Evolutionary conservation across 37 sponge, comb jelly and placozoan species (phyloP).

Genomic region (Halichondria panicea): DNA sequence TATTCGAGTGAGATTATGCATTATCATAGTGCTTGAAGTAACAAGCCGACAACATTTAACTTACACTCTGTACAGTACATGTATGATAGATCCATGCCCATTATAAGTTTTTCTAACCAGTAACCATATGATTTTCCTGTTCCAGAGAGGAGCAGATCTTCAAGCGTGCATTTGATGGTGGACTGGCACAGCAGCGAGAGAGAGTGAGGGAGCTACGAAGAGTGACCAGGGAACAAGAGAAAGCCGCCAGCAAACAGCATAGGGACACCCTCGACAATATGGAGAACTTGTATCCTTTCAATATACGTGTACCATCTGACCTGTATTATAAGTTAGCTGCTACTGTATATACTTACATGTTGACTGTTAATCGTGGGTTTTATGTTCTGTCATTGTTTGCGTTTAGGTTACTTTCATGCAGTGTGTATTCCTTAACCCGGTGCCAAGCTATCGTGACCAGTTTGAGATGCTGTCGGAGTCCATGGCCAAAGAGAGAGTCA

Average conservation of each 20-base stretch:
- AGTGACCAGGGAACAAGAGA: constrained; percentile 54
- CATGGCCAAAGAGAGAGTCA: constrained; percentile 45
- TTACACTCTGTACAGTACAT: no score
- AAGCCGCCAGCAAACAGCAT: constrained; percentile 12
- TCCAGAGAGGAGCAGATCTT: constrained; percentile 43
- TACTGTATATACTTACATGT: neutral
- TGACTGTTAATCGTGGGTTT: neutral
- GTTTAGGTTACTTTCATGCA: neutral
- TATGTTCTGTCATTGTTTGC: neutral
- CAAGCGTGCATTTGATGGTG: constrained; percentile 63
- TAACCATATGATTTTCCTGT: neutral
- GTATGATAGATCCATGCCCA: no score
- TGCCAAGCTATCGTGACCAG: constrained; percentile 62
- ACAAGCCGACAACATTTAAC: no score
- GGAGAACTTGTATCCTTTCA: constrained; percentile 67
- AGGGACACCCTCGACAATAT: constrained; percentile 55
- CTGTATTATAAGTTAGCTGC: neutral
- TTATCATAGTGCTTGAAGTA: no score
- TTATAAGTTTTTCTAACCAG: no score
- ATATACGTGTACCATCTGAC: neutral
- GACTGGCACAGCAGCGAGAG: constrained; percentile 62
- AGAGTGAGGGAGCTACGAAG: constrained; percentile 55
- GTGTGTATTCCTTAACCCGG: neutral
- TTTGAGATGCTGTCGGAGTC: constrained; percentile 65
- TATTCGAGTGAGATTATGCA: no score